Evolutionary conservation across 2,888 invertebrate genomes (phyloP).

Genomic region (Nebria brevicollis): DNA sequence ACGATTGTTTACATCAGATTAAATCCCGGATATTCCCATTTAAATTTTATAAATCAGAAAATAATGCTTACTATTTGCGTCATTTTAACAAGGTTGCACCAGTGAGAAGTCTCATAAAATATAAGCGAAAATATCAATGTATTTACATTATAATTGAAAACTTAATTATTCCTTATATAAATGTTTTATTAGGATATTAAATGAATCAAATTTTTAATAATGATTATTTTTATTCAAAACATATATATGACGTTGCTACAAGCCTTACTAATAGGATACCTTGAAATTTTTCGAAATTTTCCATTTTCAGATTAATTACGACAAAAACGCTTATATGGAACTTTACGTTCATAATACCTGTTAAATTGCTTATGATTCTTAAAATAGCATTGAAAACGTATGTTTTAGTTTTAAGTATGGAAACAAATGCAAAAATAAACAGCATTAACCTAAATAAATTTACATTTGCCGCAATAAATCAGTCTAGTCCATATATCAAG

Average conservation of each 20-base stretch:
- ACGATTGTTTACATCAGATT: slow-evolving; percentile 19
- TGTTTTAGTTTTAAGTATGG: not conserved
- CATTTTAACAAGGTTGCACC: slow-evolving; percentile 35
- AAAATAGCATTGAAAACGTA: not conserved
- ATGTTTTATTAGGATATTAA: no score
- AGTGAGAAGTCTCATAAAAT: slow-evolving; percentile 30
- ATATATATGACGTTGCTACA: no score
- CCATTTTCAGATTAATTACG: not conserved
- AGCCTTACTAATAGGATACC: not conserved
- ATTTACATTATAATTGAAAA: not conserved
- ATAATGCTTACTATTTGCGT: slow-evolving; percentile 12
- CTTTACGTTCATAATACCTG: not conserved
- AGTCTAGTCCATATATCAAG: not conserved
- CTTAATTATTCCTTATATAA: not conserved
- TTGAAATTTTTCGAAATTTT: not conserved
- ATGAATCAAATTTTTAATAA: no score
- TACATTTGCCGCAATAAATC: not conserved
- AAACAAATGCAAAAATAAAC: slow-evolving; percentile 1
- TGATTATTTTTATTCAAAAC: no score
- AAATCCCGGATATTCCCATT: slow-evolving; percentile 17
- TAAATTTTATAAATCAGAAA: slow-evolving; percentile 22
- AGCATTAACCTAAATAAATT: not conserved
- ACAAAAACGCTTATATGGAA: not conserved
- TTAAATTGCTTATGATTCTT: not conserved
- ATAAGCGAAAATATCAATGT: not conserved